A percentile compares a stretch with the other conserved stretches of the same genome.
Evolutionary conservation across 2,113 vertebrate species (phyloP).

Genomic region (Archilochus colubris): DNA sequence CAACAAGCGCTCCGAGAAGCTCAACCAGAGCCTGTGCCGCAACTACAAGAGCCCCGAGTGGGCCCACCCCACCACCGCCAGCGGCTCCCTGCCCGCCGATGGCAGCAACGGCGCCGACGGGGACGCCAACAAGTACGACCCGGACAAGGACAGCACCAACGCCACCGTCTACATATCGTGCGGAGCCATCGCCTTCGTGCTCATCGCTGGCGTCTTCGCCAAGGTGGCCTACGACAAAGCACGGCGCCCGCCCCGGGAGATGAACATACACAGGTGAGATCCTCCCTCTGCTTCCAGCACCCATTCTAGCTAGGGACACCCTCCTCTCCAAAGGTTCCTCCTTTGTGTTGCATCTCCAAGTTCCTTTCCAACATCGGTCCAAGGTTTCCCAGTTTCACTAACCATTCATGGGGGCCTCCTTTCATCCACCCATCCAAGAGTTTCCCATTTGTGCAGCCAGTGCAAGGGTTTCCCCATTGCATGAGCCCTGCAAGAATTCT

Average conservation of each 20-base stretch:
- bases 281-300: neutral
- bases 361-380: accelerated
- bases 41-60: conserved; percentile 91
- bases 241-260: conserved; percentile 94
- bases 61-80: conserved; percentile 84
- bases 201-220: conserved; percentile 91
- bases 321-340: neutral
- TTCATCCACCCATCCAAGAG: accelerated
- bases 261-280: conserved; percentile 98
- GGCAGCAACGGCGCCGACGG: conserved; percentile 75
- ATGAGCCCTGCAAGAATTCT: neutral
- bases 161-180: conserved; percentile 98
- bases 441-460: neutral
- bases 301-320: neutral
- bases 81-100: conserved; percentile 59
- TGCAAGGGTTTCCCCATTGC: neutral
- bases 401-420: neutral
- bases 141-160: conserved; percentile 94
- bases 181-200: conserved; percentile 95
- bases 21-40: conserved; percentile 92
- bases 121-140: conserved; percentile 87
- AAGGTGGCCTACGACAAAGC: conserved; percentile 99
- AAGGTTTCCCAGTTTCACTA: accelerated
- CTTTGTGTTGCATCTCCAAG: neutral
- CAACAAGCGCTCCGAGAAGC: conserved; percentile 91